Evolutionary conservation across 2,888 invertebrate genomes (phyloP), one percentile per base, ranked within the genome.

Genomic region (Ophion costatus): DNA sequence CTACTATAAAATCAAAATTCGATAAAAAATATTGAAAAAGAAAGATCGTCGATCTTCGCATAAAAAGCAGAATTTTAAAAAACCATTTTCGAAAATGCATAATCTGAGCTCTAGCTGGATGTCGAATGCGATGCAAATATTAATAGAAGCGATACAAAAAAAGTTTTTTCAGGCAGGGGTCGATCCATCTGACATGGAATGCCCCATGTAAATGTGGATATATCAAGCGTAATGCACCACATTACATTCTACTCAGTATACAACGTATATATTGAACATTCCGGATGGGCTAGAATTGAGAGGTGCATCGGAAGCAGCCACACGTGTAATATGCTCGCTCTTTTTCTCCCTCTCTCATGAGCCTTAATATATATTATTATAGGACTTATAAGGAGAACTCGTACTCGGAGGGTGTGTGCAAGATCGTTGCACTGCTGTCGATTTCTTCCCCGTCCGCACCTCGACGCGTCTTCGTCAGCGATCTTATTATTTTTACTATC

Each of bases 351-450:
- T 71, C 80, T 66, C 71, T 80, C 75, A 78, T 84, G 77, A 69
- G 73, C 73, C 84, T 70, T 84, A 84, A 84, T 84, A 51, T 81
- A 77, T 84, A 84, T 84, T 81, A 84, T 84, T 84, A 84, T 64
- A 69, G 42, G 74, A 63, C 69, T 84, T 78, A 45, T 70, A 69
- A 78, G 69, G 57, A 74, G 74, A 74, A 75, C 70, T 61, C 74
- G 81, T 81, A 81, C 81, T 74, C 63, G 66, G 29, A 67, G 56
- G 61, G 81, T 67, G 69, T 74, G 45, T 45, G 69, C 61, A 24
- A 61, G 38, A 59, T 33, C 29, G 45, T 76, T 67, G 9, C 57
- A 57, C 51, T 1, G n/a, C 51, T 69, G 67, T 69, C 33, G 61
- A 45, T 45, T 69, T 78, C 69, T 67, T 45, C 38, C 17, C 59